phyloP scores from a whole-genome alignment of 2,888 invertebrate species.

The Callyntrura sp. region DNA sequence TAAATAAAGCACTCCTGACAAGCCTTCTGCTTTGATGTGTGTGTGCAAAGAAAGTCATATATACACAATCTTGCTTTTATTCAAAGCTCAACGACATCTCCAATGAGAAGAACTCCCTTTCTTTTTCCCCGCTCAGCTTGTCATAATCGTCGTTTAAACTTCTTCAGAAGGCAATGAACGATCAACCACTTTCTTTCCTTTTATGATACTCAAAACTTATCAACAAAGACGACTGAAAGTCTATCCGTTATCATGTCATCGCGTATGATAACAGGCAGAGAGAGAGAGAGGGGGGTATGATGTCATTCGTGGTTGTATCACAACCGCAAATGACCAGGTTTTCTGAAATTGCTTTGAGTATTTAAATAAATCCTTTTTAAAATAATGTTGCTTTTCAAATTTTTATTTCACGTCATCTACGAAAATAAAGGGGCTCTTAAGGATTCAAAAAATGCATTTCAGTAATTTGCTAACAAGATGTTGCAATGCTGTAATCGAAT shows the following conservation, averaged over 20 bases:
- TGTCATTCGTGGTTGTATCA: not conserved
- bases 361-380: too few species aligned
- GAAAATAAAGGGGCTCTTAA: too few species aligned
- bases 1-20: slow-evolving; percentile 46
- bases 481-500: too few species aligned
- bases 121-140: slow-evolving; percentile 41
- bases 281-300: not conserved
- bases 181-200: slow-evolving; percentile 48
- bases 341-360: too few species aligned
- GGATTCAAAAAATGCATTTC: too few species aligned
- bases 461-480: too few species aligned
- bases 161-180: slow-evolving; percentile 34
- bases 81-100: slow-evolving; percentile 51
- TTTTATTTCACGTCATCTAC: too few species aligned
- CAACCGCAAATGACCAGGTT: too few species aligned
- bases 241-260: slow-evolving; percentile 42
- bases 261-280: not conserved
- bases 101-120: slow-evolving; percentile 19
- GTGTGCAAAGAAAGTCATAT: slow-evolving; percentile 22
- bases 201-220: not conserved
- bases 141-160: slow-evolving; percentile 59
- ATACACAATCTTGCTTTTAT: slow-evolving; percentile 26
- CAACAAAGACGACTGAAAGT: slow-evolving; percentile 37
- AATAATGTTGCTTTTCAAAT: too few species aligned
- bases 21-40: slow-evolving; percentile 50